phyloP scores from a whole-genome alignment of 2,888 invertebrate species.

The Nephrotoma flavescens region DNA sequence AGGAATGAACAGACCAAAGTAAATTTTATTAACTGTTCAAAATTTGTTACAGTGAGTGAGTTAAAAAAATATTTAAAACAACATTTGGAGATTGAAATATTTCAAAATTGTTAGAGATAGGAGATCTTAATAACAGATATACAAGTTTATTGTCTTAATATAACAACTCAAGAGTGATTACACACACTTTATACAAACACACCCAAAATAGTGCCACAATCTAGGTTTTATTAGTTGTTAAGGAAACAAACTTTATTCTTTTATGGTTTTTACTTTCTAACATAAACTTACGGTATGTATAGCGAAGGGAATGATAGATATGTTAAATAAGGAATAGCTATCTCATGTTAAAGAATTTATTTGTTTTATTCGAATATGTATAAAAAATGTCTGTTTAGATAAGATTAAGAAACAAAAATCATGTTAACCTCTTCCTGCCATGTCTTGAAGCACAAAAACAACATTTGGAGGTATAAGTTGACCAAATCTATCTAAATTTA shows the following conservation, averaged over 20 bases:
- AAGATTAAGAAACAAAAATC: background rate
- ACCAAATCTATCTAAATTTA: no score
- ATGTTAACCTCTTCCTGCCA: background rate
- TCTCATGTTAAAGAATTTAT: background rate
- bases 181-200: background rate
- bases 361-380: background rate
- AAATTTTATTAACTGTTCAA: background rate
- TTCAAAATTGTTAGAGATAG: background rate
- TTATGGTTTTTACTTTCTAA: background rate
- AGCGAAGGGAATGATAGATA: background rate
- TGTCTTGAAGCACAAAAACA: background rate
- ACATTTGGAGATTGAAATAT: background rate
- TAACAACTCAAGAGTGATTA: background rate
- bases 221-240: background rate
- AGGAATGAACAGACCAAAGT: background rate
- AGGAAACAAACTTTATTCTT: background rate
- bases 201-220: background rate
- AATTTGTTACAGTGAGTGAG: background rate
- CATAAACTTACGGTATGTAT: background rate
- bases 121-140: background rate
- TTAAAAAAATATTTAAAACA: background rate
- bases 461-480: background rate
- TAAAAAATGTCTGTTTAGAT: background rate
- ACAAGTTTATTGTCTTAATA: background rate
- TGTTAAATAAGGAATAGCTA: background rate